Evolutionary conservation across 2,797 vertebrate genomes (phyloP).

Genomic region (Lycodopsis pacificus): DNA sequence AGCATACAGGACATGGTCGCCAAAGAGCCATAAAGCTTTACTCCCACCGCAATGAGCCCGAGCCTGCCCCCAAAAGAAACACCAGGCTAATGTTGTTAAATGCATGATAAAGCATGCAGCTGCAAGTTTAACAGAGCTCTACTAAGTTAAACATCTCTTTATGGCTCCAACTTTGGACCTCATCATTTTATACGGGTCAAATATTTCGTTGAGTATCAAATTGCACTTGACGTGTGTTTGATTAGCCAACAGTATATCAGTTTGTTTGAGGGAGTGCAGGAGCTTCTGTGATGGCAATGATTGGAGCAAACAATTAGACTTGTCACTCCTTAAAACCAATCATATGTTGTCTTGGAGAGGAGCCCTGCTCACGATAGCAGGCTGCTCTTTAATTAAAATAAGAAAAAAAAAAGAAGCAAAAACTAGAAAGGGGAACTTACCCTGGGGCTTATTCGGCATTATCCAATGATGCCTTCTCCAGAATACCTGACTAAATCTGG

Average conservation of each 20-base stretch:
- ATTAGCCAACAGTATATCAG: constrained; percentile 26
- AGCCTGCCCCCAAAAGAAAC: constrained; percentile 53
- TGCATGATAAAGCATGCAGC: constrained; percentile 62
- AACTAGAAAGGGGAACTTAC: constrained; percentile 49
- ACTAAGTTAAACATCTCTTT: constrained; percentile 55
- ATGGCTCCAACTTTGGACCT: constrained; percentile 39
- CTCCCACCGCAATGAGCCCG: constrained; percentile 46
- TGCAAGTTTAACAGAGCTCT: constrained; percentile 52
- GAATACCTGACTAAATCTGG: constrained; percentile 68
- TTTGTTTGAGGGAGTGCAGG: not conserved
- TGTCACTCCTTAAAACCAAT: constrained; percentile 46
- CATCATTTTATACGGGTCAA: constrained; percentile 54
- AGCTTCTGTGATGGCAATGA: constrained; percentile 7
- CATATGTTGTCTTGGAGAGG: constrained; percentile 56
- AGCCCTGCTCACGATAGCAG: constrained; percentile 40
- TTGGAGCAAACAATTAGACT: constrained; percentile 31
- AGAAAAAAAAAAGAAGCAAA: not conserved
- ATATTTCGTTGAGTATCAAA: constrained; percentile 50
- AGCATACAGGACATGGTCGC: constrained; percentile 47
- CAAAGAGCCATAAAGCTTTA: constrained; percentile 60
- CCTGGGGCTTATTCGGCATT: constrained; percentile 59
- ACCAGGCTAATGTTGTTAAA: constrained; percentile 58
- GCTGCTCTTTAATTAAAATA: constrained; percentile 63
- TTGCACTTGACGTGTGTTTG: constrained; percentile 23
- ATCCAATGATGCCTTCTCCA: constrained; percentile 59